Evolutionary conservation across 2,113 vertebrate species (phyloP).

Genomic region (Lamprotornis superbus): DNA sequence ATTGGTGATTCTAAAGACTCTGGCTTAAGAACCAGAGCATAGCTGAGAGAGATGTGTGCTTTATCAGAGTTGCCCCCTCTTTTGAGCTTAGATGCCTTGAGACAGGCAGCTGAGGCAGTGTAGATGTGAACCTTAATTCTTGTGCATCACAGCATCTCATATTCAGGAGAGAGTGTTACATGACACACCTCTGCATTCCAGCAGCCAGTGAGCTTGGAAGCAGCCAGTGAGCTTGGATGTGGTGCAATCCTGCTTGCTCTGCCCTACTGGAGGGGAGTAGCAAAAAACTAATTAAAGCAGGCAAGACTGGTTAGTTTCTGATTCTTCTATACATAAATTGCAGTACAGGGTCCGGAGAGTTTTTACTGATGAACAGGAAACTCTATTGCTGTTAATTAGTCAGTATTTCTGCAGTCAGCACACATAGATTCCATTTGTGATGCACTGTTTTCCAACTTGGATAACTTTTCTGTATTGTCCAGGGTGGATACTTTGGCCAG

Average conservation of each 20-base stretch:
- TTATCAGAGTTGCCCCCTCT: background rate
- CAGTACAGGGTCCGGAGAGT: background rate
- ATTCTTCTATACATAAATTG: rapidly evolving
- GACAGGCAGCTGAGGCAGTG: background rate
- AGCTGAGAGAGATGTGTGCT: background rate
- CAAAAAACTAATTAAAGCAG: background rate
- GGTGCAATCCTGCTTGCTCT: background rate
- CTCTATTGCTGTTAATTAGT: background rate
- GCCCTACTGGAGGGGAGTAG: background rate
- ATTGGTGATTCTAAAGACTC: background rate
- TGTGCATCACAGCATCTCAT: background rate
- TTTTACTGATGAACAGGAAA: background rate
- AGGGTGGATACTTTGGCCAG: constrained; percentile 98
- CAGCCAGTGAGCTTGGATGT: background rate
- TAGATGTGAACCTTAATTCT: background rate
- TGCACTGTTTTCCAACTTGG: background rate
- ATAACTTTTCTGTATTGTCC: background rate
- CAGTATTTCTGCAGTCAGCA: background rate
- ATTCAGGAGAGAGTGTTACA: background rate
- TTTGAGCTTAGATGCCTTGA: background rate
- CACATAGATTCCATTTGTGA: background rate
- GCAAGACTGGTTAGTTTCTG: background rate
- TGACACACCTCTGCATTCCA: background rate
- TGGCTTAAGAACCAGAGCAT: background rate
- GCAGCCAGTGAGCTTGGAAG: background rate